phyloP scores from a whole-genome alignment of 2,888 invertebrate genomes.

The Notodonta dromedarius region DNA sequence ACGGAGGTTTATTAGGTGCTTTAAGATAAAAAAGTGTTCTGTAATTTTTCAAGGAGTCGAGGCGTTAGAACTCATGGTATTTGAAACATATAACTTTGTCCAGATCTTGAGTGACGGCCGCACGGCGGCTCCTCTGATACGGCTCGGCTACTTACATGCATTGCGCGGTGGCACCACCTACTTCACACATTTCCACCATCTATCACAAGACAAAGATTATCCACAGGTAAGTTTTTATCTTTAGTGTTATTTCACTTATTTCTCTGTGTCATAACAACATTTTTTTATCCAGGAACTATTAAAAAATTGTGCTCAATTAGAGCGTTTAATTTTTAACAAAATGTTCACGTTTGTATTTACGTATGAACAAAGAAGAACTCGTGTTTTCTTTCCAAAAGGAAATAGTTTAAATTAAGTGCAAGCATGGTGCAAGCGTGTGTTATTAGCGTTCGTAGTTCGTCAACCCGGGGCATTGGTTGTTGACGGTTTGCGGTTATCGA shows the following conservation, averaged over 20 bases:
- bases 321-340: no score
- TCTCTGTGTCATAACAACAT: no score
- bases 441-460: background rate
- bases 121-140: constrained; percentile 92
- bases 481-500: constrained; percentile 2
- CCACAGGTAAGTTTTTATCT: constrained; percentile 84
- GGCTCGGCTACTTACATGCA: constrained; percentile 92
- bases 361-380: no score
- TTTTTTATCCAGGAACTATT: no score
- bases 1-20: background rate
- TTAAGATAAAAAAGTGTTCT: no score
- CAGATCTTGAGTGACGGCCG: constrained; percentile 95
- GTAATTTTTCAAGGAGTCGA: no score
- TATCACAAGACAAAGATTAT: constrained; percentile 91
- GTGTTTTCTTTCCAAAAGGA: no score
- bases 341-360: no score
- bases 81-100: background rate
- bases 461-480: background rate
- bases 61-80: no score
- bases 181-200: constrained; percentile 95
- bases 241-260: background rate
- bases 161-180: constrained; percentile 91
- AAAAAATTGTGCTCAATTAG: no score
- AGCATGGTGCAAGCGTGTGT: no score
- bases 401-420: no score